A percentile compares a stretch with the other conserved stretches of the same genome.
Evolutionary conservation across 2,888 invertebrate species (phyloP).

Genomic region (Eilema griseolum): DNA sequence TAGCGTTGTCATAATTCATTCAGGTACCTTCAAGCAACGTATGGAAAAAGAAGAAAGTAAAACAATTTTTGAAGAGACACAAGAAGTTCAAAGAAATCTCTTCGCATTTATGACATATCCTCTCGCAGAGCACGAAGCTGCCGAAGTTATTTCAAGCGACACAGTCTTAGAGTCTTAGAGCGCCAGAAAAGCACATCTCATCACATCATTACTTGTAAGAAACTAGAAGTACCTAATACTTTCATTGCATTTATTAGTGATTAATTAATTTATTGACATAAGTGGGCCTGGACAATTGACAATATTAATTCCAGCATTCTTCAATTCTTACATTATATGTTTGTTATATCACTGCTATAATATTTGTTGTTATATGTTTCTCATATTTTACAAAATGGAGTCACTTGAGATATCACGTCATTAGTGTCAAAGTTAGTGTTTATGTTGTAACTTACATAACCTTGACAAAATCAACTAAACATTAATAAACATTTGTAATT

Average conservation of each 20-base stretch:
- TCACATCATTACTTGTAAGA: no score
- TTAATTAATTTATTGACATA: background rate
- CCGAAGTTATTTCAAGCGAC: background rate
- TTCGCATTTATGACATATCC: background rate
- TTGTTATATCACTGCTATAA: background rate
- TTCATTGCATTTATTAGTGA: background rate
- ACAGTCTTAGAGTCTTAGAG: background rate
- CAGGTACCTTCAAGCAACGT: background rate
- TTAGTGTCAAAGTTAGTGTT: background rate
- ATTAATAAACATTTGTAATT: background rate
- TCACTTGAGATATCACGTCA: background rate
- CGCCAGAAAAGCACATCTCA: background rate
- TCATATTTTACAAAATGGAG: background rate
- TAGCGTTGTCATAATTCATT: background rate
- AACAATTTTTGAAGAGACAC: background rate
- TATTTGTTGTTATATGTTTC: constrained; percentile 6
- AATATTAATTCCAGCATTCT: background rate
- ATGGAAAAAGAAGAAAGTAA: background rate
- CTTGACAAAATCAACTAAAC: background rate
- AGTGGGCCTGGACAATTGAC: background rate
- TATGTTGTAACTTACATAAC: background rate
- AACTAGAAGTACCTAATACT: no score
- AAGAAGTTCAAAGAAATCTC: background rate
- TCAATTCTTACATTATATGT: background rate
- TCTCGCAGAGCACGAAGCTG: background rate